phyloP scores from a whole-genome alignment of 2,797 vertebrate genomes.

The Chiroxiphia lanceolata region DNA sequence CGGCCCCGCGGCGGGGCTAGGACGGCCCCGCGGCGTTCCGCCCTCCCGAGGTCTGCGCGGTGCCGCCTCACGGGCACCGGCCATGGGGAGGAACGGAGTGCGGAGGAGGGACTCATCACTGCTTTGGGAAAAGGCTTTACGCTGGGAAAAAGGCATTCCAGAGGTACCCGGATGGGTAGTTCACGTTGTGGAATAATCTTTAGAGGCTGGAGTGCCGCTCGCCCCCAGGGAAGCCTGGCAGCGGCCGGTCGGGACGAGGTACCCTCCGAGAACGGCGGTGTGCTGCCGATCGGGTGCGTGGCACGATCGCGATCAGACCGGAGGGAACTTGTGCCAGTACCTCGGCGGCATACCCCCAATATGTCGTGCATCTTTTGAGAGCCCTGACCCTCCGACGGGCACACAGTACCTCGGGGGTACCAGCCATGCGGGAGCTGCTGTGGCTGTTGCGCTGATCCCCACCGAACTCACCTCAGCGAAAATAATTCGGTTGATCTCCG shows the following conservation, averaged over 20 bases:
- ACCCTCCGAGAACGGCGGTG: rapidly evolving
- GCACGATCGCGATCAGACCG: rapidly evolving
- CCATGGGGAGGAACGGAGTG: too few species aligned
- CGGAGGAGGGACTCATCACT: not conserved
- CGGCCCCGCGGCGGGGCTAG: too few species aligned
- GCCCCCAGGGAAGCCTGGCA: too few species aligned
- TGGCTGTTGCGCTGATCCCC: rapidly evolving
- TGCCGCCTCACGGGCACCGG: too few species aligned
- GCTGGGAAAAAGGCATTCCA: not conserved
- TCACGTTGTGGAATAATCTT: rapidly evolving
- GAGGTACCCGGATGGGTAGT: not conserved
- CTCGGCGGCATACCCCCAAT: rapidly evolving
- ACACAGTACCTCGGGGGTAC: rapidly evolving
- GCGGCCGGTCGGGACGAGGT: too few species aligned
- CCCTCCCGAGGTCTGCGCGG: too few species aligned
- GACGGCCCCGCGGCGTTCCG: too few species aligned
- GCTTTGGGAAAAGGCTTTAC: too few species aligned
- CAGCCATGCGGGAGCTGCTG: rapidly evolving
- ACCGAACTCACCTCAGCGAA: rapidly evolving
- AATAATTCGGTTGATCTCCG: not conserved
- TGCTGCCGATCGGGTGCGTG: too few species aligned
- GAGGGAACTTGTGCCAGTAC: rapidly evolving
- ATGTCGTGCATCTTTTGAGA: rapidly evolving
- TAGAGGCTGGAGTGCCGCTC: not conserved
- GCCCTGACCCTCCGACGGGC: rapidly evolving